Conservation (phyloP, 2,797 vertebrate species). For the Gila robusta region DNA sequence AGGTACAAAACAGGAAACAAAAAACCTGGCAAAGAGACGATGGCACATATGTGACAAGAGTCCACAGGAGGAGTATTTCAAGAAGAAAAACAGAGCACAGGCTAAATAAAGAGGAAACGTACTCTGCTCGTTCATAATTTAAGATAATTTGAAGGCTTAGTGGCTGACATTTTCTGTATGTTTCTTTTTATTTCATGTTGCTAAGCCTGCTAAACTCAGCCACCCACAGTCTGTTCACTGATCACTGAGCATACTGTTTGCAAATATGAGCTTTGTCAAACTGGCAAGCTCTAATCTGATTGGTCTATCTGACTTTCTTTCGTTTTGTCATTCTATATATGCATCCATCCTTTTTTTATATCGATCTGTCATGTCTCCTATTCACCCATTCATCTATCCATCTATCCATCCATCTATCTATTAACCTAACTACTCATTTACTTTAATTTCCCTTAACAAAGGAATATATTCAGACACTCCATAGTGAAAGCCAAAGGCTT, state of each 20-base stretch:
- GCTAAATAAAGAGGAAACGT: constrained; percentile 25
- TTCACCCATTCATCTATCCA: not conserved
- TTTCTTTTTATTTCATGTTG: constrained; percentile 37
- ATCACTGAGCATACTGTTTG: not conserved
- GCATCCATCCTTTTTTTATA: not conserved
- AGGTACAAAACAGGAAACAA: constrained; percentile 5
- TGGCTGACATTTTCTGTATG: constrained; percentile 11
- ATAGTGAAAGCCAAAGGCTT: not conserved
- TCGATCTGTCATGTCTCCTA: too few relatives aligned
- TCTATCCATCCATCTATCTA: not conserved
- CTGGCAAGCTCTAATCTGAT: not conserved
- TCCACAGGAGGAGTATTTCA: not conserved
- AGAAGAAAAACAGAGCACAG: constrained; percentile 1
- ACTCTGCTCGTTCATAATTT: constrained; percentile 43
- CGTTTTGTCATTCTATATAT: not conserved
- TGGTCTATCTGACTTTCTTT: not conserved
- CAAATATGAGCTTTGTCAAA: not conserved
- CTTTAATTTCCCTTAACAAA: not conserved
- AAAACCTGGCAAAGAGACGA: not conserved
- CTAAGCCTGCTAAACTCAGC: constrained; percentile 15
- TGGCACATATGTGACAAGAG: constrained; percentile 6
- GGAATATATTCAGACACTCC: not conserved
- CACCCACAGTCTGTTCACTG: not conserved
- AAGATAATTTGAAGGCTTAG: constrained; percentile 28
- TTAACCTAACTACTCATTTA: not conserved